Evolutionary conservation across 2,888 invertebrate species (phyloP), one percentile per base, ranked within the genome.

Genomic region (Drosophila diplacantha): DNA sequence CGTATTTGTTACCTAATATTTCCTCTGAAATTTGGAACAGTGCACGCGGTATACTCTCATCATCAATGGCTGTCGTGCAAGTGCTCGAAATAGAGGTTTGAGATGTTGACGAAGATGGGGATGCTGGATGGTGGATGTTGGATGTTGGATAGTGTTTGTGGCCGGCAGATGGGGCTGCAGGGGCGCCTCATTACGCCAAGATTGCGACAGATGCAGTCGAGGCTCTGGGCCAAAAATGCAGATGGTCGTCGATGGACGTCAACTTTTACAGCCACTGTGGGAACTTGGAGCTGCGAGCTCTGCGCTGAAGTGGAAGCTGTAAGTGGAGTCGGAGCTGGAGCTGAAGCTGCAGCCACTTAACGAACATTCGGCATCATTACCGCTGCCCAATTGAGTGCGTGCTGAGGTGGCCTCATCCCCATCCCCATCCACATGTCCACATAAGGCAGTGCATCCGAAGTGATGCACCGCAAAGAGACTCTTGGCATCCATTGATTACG

Each of bases 181-280:
- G 58, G 39, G 53, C 39, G 73, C 57, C 55, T 81, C 78, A 78
- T 81, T 83, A 83, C 66, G 78, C 59, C 32, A 41, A 34, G 61
- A 73, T 81, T 81, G 51, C 66, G 69, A 68, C 63, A 68, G 46
- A 49, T 63, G 64, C 70, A 69, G 61, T 32, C 43, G 50, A 41
- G 34, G 20, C 44, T 61, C 32, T 60, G 41, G 38, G 61, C 29
- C 44, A 39, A 34, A 46, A 43, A 46, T 64, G 59, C 64, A 32
- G 43, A 16, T 32, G 12, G 43, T 14, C 50, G 41, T 8, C 50
- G 63, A 37, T 35, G 64, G 61, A 62, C 61, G 44, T 63, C 61
- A 43, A 51, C 52, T 44, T 35, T 44, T 63, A 43, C 61, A 32
- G 24, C 18, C 31, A 37, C 52, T 46, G 26, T 18, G 16, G 26